Base-by-base conservation (phyloP, 2,113 vertebrate genomes). In the Antechinus stuartii region DNA sequence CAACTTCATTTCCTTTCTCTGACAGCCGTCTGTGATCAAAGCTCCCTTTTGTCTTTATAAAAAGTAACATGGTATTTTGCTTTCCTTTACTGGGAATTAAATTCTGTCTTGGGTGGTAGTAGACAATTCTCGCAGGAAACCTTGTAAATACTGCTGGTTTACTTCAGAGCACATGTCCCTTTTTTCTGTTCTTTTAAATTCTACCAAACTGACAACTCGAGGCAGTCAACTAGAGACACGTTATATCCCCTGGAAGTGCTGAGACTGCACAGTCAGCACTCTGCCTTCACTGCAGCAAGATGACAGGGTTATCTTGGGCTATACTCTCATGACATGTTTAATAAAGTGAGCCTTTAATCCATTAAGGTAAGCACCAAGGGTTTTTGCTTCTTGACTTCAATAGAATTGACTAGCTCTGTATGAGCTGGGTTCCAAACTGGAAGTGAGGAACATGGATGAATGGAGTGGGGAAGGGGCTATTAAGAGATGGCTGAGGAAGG, bases 1-100 rank as follows among this genome's bases (percentile, higher is more conserved):
- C 92, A 11, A 89, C 16, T 90, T 90, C 92, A 95, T 91, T 91
- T 10, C 23, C 16, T 30, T 61, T 92, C 90, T 94, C 92, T 30
- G 46, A 90, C 47, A 90, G 68, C 68, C 94, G 90, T 92, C 94
- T 92, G 93, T 96, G 92, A 95, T 1, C 94, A 52, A 94, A 97
- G 92, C 93, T 24, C 91, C 92, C 49, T 50, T 94, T 57, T 14
- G 46, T 0, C 92, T 27, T 90, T 50, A 95, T n/a, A 95, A 92
- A 94, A 55, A 90, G 89, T 52, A 92, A 61, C 22, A 30, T 89
- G 53, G 23, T 23, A 46, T 46, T 92, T 93, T 27, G 42, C 47
- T 89, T 57, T 61, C 92, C 76, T 91, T 57, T 54, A 47, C n/a
- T 92, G 54, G 91, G 68, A 90, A 92, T 94, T 76, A 84, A 57